Evolutionary conservation across 1,140 invertebrate genomes (phyloP).

Genomic region (Drosophila mojavensis): DNA sequence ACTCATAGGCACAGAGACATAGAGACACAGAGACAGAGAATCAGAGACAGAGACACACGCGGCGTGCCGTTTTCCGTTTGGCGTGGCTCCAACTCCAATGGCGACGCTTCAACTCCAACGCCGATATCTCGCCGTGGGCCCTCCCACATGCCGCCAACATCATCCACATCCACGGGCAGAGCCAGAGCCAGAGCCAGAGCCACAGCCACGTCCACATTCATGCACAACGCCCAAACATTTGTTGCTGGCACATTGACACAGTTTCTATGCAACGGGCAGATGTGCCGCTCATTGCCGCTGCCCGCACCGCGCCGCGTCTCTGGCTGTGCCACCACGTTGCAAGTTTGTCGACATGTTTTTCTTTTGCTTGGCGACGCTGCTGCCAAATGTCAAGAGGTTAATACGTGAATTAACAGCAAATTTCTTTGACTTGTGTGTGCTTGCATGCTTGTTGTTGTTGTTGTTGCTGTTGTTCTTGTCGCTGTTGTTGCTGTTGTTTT

Average conservation of each 20-base stretch:
- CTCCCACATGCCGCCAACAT: constrained; percentile 74
- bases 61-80: constrained; percentile 56
- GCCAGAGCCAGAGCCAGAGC: background rate
- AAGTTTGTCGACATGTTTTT: constrained; percentile 79
- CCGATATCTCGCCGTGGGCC: constrained; percentile 31
- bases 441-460: constrained; percentile 51
- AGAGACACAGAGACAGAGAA: constrained; percentile 15
- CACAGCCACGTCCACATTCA: constrained; percentile 31
- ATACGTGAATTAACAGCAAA: constrained; percentile 83
- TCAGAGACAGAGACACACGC: constrained; percentile 21
- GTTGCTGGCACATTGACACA: constrained; percentile 77
- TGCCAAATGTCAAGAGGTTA: constrained; percentile 83
- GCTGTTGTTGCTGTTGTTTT: constrained; percentile 30
- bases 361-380: constrained; percentile 63
- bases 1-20: constrained; percentile 73
- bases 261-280: constrained; percentile 70
- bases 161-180: constrained; percentile 29
- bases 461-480: constrained; percentile 26
- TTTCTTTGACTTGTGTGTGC: constrained; percentile 81
- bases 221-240: constrained; percentile 62
- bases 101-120: constrained; percentile 44
- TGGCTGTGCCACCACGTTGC: constrained; percentile 45
- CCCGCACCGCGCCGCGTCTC: background rate
- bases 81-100: constrained; percentile 67
- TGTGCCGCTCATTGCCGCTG: constrained; percentile 54